Evolutionary conservation across 2,888 invertebrate genomes (phyloP).

Genomic region (Rhodophaea formosa): DNA sequence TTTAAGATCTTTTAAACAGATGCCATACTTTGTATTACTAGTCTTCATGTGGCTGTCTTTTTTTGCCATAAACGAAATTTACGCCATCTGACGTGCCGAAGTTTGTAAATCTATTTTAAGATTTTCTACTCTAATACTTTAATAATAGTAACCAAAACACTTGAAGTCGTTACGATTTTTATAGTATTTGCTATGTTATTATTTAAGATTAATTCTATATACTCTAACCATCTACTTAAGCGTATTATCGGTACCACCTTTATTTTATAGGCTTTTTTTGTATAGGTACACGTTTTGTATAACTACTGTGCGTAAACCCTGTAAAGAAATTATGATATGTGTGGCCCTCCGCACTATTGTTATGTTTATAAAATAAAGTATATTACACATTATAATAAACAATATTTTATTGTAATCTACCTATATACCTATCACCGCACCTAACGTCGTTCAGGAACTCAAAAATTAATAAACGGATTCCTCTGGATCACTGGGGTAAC

Average conservation of each 20-base stretch:
- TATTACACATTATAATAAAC: slow-evolving; percentile 38
- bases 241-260: slow-evolving; percentile 30
- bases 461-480: too few relatives aligned
- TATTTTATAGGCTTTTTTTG: slow-evolving; percentile 21
- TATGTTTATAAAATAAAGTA: slow-evolving; percentile 66
- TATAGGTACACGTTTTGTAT: slow-evolving; percentile 18
- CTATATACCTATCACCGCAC: too few relatives aligned
- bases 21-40: slow-evolving; percentile 58
- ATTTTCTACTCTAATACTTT: background rate
- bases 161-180: background rate
- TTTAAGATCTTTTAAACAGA: slow-evolving; percentile 41
- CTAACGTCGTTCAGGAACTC: too few relatives aligned
- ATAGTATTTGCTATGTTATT: slow-evolving; percentile 4
- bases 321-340: slow-evolving; percentile 43
- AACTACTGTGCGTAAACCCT: slow-evolving; percentile 32
- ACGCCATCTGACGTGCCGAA: slow-evolving; percentile 10
- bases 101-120: slow-evolving; percentile 1
- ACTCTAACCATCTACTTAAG: slow-evolving; percentile 6
- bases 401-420: background rate
- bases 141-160: background rate
- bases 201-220: background rate
- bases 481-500: too few relatives aligned
- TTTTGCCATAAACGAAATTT: slow-evolving; percentile 24
- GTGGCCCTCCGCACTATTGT: slow-evolving; percentile 41
- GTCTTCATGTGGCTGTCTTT: slow-evolving; percentile 57